Base-by-base conservation (phyloP, 1,140 invertebrate species). In the Zaprionus ghesquierei region DNA sequence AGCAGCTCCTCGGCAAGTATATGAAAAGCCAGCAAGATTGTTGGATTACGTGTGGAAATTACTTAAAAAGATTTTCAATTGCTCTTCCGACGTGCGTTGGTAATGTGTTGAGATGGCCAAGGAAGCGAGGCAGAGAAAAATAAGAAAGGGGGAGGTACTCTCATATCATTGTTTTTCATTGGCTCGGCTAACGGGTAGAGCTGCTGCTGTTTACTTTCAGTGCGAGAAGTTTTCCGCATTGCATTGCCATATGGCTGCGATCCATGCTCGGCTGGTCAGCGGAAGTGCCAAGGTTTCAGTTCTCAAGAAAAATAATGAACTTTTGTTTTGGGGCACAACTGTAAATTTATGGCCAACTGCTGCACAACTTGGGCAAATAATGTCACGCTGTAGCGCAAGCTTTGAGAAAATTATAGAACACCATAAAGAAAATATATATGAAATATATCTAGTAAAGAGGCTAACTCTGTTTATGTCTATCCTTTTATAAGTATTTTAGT, bases 51-150 rank as follows among this genome's bases (percentile, higher is more conserved):
- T 90, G 86, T 81, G 79, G 76, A 90, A 90, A 90, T 90, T 90
- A 90, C 86, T 90, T 90, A 90, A 90, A 90, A 90, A 90, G 81
- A 90, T 90, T 90, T 81, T 90, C 81, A 90, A 90, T 86, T 90
- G 86, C 78, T 85, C 75, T 68, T 55, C 60, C 29, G 23, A 1
- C 22, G 62, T 8, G 22, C 33, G 29, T 61, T 33, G 18, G 23
- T 62, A 49, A 35, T 55, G 29, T 31, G 64, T 59, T 5, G 27
- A 50, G 50, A 23, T 66, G 55, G 22, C 15, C 5, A 6, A 6
- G n/a, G 8, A 41, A 1, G 6, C 8, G 35, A 15, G 35, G 15
- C 2, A 13, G 2, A 41, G n/a, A 41, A n/a, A 15, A 5, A 15
- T 22, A 12, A 33, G 56, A 58, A 15, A 3, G 22, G 8, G 18